Evolutionary conservation across 2,888 invertebrate genomes (phyloP).

Genomic region (Loripinus fragilis): DNA sequence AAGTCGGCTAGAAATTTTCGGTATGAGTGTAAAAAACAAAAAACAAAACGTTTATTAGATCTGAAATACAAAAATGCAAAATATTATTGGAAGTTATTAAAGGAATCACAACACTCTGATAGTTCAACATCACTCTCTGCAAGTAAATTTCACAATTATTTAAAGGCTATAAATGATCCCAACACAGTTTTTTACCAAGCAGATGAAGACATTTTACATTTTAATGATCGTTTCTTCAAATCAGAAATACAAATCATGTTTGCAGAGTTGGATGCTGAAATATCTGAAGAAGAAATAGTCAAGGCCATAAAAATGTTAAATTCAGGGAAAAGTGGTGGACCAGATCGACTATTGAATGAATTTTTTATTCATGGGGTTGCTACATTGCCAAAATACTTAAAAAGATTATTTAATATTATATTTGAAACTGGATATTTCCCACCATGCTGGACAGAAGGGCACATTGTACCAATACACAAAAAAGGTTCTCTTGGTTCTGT

Average conservation of each 20-base stretch:
- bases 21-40: neutral
- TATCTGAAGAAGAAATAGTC: neutral
- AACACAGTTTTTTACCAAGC: neutral
- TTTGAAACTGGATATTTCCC: conserved; percentile 11
- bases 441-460: neutral
- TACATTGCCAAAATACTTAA: neutral
- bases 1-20: neutral
- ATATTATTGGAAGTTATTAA: neutral
- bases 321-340: conserved; percentile 7
- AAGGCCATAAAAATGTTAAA: neutral
- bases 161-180: neutral
- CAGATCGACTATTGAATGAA: conserved; percentile 1
- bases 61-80: neutral
- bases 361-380: neutral
- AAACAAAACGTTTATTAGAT: neutral
- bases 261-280: neutral
- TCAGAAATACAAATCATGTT: conserved; percentile 10
- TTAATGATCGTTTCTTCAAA: neutral
- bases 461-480: neutral
- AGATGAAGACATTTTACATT: neutral
- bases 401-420: neutral
- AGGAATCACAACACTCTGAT: neutral
- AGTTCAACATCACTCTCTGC: neutral
- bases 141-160: neutral
- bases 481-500: too few relatives aligned